Evolutionary conservation across 2,888 invertebrate genomes (phyloP).

Genomic region (Aelia acuminata): DNA sequence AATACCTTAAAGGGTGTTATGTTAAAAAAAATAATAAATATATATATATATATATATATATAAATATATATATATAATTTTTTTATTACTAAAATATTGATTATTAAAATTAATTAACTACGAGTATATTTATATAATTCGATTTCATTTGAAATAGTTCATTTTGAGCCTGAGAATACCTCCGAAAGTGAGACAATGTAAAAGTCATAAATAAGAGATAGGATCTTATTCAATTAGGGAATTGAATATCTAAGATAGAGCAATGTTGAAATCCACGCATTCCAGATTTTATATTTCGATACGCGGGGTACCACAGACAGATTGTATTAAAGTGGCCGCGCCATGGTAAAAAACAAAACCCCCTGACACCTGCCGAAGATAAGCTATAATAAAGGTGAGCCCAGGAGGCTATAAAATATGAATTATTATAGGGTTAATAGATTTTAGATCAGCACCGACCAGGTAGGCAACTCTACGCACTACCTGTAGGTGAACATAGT

Average conservation of each 20-base stretch:
- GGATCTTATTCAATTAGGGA: constrained; percentile 30
- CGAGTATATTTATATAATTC: neutral
- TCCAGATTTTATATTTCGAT: constrained; percentile 40
- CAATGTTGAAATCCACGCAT: constrained; percentile 18
- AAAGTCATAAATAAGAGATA: neutral
- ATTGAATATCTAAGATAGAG: constrained; percentile 13
- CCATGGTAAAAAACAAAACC: neutral
- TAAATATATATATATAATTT: no score
- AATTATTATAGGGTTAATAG: constrained; percentile 38
- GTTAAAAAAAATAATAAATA: no score
- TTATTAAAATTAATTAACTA: no score
- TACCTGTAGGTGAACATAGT: neutral
- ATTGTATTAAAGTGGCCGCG: neutral
- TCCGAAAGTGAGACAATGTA: neutral
- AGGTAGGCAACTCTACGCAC: constrained; percentile 4
- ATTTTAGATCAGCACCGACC: constrained; percentile 19
- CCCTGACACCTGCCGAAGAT: neutral
- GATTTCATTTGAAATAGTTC: neutral
- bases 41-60: no score
- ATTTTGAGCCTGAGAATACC: neutral
- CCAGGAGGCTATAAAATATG: constrained; percentile 18
- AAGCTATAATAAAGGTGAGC: constrained; percentile 19
- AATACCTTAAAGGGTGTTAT: no score
- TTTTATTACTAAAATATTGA: no score
- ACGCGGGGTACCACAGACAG: neutral